Evolutionary conservation across 2,888 invertebrate genomes (phyloP), one percentile per base, ranked within the genome.

Genomic region (Sarcophaga variegata): DNA sequence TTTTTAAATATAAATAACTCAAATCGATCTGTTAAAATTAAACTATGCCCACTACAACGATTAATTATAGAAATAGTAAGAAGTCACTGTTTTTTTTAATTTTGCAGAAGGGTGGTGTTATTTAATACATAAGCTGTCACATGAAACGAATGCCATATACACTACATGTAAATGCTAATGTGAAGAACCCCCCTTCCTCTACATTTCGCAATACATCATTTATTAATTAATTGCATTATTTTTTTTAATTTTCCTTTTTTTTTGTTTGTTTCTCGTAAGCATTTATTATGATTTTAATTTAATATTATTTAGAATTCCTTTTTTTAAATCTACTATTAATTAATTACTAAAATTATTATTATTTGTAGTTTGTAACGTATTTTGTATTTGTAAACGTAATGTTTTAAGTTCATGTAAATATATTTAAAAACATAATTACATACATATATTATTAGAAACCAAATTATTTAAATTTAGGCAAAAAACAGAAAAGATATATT

Each of bases 231-330:
- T 74, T 75, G 22, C 60, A 69, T 54, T 74, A 49, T 17, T 25
- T 49, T 12, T 54, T 22, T 17, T 71, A 75, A 14, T 66, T 78
- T 71, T n/a, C 14, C 25, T 17, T 59, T 37, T 37, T 37, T 22
- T 49, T 70, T 81, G 45, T 67, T 17, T 70, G 59, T 83, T 80
- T 67, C 66, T 76, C 47, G 79, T 78, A 83, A 76, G 87, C 84
- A 84, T 84, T 87, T 87, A 87, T 84, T 76, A 87, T 45, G 78
- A 84, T 82, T 84, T 79, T 81, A 84, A 72, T 82, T 67, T n/a
- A 54, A 67, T 64, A 62, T 69, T 45, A 67, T 59, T 60, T 27
- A 49, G 12, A 37, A 66, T 69, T 60, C 62, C 62, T 67, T 60
- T 69, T 63, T 69, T 63, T 67, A 72, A 71, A 71, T 17, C 12